Conservation (phyloP, 2,888 invertebrate species). For the Phania funesta region DNA sequence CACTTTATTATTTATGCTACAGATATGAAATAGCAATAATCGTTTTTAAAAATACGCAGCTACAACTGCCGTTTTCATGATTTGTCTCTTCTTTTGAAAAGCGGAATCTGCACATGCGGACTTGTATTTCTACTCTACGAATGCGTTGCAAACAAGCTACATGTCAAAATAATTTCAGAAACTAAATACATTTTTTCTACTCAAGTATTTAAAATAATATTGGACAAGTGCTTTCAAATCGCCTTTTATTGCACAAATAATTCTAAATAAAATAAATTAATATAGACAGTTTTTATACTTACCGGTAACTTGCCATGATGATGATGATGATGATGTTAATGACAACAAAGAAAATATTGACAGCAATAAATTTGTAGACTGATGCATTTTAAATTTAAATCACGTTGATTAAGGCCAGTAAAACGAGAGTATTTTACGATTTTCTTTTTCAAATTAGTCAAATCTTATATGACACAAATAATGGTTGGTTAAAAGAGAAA, state of each 20-base stretch:
- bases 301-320: conserved; percentile 39
- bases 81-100: too few species aligned
- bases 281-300: conserved; percentile 27
- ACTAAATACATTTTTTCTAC: too few species aligned
- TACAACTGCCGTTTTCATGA: too few species aligned
- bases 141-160: too few species aligned
- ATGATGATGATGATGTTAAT: background rate
- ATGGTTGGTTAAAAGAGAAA: conserved; percentile 32
- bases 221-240: background rate
- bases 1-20: too few species aligned
- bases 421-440: conserved; percentile 37
- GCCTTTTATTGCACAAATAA: background rate
- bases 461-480: conserved; percentile 53
- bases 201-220: too few species aligned
- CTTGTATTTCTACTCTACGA: too few species aligned
- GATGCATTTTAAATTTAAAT: conserved; percentile 51
- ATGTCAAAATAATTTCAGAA: too few species aligned
- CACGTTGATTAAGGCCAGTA: conserved; percentile 49
- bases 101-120: too few species aligned
- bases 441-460: conserved; percentile 22
- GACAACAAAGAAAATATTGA: conserved; percentile 51
- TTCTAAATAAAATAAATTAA: conserved; percentile 21
- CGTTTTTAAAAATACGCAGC: too few species aligned
- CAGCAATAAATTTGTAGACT: conserved; percentile 31
- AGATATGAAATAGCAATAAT: too few species aligned